Evolutionary conservation across 2,113 vertebrate genomes (phyloP), one percentile per base, ranked within the genome.

Genomic region (Murina feae): DNA sequence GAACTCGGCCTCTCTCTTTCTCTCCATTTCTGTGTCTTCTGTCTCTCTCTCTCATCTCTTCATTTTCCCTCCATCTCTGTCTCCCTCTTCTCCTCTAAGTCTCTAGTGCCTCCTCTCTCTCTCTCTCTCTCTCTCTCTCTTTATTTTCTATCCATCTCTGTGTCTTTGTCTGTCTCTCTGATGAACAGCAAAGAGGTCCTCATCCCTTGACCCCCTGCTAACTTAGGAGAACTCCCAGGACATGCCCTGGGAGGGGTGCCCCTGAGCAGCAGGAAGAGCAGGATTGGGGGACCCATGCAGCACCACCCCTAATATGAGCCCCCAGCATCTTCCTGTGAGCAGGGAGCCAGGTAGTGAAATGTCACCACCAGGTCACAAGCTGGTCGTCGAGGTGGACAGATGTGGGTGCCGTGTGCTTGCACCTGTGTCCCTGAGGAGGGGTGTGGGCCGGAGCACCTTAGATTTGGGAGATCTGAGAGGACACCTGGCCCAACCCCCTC

Each of bases 311-410:
- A 39, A 0, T 0, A 2, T 4, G 42, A n/a, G 17, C 32, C 69
- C 51, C 9, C 47, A 42, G 63, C 0, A 1, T 55, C n/a, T 72
- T 95, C 82, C 71, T 83, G 35, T 55, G 80, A 1, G 1, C 1
- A 11, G 55, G 58, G 79, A 11, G 5, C 10, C 37, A 0, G 3
- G 32, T 4, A 20, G 66, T 16, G 35, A 80, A 32, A 53, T 39
- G 78, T 49, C 78, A 20, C 89, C 21, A 12, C 25, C 14, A 39
- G 83, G 51, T 51, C 79, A 37, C 28, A 28, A 14, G 72, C 7
- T 2, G 6, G 20, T 35, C 1, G 0, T 25, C 0, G 3, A 25
- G 93, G 55, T 32, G 20, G 37, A 53, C 37, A 5, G 66, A 21
- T 9, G 37, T n/a, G 23, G 81, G 39, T 76, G 44, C 44, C n/a